These are phyloP conservation scores for Myotis pilosus DNA, from an alignment of 2,797 vertebrate genomes.

Conservation along the genomic window DNA sequence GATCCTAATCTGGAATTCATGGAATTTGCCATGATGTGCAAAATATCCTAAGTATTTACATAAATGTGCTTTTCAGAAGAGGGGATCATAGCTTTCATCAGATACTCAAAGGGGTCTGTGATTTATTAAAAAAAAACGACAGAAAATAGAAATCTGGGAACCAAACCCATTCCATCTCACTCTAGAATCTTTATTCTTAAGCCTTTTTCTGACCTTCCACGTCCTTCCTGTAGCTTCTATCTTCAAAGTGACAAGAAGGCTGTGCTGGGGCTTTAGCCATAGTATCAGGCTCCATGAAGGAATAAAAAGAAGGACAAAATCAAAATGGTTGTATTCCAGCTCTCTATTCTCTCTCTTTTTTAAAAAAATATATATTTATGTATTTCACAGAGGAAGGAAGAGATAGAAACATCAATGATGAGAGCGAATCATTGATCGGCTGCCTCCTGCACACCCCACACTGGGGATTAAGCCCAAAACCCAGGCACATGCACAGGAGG, in stretches of 20 bases:
- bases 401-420: no score
- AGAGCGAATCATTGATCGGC: no score
- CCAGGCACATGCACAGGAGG: not conserved
- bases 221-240: not conserved
- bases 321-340: not conserved
- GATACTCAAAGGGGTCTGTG: not conserved
- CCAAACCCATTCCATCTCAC: not conserved
- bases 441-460: no score
- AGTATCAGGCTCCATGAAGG: not conserved
- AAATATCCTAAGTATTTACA: not conserved
- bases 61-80: not conserved
- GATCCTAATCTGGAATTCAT: not conserved
- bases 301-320: not conserved
- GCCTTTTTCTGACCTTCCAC: not conserved
- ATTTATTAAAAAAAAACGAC: not conserved
- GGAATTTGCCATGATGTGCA: not conserved
- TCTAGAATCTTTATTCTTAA: not conserved
- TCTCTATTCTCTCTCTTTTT: not conserved
- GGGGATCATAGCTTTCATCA: not conserved
- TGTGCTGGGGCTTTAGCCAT: not conserved
- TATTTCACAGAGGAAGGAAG: no score
- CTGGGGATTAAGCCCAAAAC: no score
- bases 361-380: no score
- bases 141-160: not conserved
- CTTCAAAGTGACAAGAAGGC: not conserved